These are phyloP conservation scores for Oryzias celebensis DNA, from an alignment of 2,113 vertebrate species.

Conservation along the genomic window DNA sequence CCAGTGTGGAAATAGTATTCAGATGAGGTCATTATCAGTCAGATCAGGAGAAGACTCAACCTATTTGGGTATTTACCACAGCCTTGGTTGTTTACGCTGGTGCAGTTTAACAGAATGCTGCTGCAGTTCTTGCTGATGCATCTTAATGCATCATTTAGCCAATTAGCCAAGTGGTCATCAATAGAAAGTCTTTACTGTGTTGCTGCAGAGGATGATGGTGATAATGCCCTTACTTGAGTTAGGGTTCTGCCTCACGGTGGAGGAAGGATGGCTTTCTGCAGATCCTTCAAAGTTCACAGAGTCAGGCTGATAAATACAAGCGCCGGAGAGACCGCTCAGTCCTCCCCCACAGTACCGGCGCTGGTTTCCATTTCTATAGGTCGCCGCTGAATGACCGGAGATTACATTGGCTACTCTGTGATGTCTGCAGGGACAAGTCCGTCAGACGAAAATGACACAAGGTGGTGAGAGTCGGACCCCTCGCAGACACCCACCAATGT, in stretches of 20 bases:
- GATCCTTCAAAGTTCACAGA: constrained; percentile 27
- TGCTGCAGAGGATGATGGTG: neutral
- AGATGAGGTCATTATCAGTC: constrained; percentile 69
- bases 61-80: constrained; percentile 45
- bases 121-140: constrained; percentile 18
- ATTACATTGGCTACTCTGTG: constrained; percentile 60
- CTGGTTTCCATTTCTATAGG: constrained; percentile 65
- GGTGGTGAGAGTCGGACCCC: constrained; percentile 56
- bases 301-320: constrained; percentile 53
- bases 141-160: constrained; percentile 50
- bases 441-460: constrained; percentile 64
- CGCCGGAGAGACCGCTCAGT: constrained; percentile 39
- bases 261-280: constrained; percentile 9
- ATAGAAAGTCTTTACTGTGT: neutral
- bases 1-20: constrained; percentile 58
- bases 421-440: constrained; percentile 59
- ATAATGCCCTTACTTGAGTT: neutral
- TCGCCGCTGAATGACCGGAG: constrained; percentile 65
- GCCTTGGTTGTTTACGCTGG: constrained; percentile 42
- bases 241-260: neutral
- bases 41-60: constrained; percentile 38
- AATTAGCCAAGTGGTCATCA: constrained; percentile 38
- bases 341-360: constrained; percentile 12
- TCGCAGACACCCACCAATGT: constrained; percentile 51
- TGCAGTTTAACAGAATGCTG: constrained; percentile 44